Conservation (phyloP, 2,797 vertebrate genomes). For the Toxotes lorentzi region DNA sequence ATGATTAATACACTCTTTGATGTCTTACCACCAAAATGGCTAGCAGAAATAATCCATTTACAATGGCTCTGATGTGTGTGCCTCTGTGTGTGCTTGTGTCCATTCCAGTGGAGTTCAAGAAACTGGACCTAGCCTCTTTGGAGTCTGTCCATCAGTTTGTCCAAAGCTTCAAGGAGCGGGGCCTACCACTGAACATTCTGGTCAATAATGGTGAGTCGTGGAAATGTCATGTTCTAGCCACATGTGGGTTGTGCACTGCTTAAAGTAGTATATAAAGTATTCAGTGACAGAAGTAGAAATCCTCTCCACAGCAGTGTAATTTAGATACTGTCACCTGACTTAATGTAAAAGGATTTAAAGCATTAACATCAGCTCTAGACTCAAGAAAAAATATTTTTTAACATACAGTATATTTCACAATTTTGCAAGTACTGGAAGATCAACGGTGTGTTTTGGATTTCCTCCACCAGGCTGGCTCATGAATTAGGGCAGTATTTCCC, state of each 20-base stretch:
- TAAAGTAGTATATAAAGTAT: background rate
- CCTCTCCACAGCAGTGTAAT: conserved; percentile 13
- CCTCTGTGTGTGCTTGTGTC: conserved; percentile 25
- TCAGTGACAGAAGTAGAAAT: conserved; percentile 8
- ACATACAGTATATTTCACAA: background rate
- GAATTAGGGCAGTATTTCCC: background rate
- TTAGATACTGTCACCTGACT: background rate
- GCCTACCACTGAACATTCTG: conserved; percentile 88
- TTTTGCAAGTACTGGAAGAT: background rate
- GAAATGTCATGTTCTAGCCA: background rate
- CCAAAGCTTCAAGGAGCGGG: conserved; percentile 84
- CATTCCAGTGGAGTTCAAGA: conserved; percentile 89
- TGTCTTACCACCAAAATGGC: conserved; percentile 64
- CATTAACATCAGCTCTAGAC: conserved; percentile 19
- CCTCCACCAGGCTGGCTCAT: background rate
- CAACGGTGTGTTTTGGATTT: background rate
- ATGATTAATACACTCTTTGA: conserved; percentile 79
- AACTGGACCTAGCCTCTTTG: conserved; percentile 90
- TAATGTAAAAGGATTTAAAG: conserved; percentile 19
- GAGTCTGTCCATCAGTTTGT: conserved; percentile 88
- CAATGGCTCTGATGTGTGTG: conserved; percentile 55
- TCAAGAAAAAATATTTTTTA: conserved; percentile 6
- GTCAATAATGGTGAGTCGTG: conserved; percentile 92
- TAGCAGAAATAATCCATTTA: conserved; percentile 74
- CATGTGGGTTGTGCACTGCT: background rate